Evolutionary conservation across 2,797 vertebrate species (phyloP), one percentile per base, ranked within the genome.

Genomic region (Harpagifer antarcticus): DNA sequence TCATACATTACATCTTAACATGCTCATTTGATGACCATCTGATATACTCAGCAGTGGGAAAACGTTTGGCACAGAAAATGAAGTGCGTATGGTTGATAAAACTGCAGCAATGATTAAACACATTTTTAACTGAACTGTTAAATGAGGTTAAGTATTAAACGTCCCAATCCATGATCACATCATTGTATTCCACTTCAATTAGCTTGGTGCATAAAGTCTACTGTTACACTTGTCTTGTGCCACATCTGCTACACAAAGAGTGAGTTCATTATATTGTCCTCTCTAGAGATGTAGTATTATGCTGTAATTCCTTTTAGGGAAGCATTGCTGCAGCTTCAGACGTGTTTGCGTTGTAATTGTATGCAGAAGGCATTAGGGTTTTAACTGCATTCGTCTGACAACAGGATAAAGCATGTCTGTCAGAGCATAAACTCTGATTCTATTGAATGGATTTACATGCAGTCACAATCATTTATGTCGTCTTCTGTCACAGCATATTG

Each of bases 361-460:
- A 79, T 47, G 57, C 76, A 61, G 74, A 57, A 81, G 57, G 76
- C 83, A 74, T 86, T 70, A 72, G 65, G 56, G 55, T 84, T 78
- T 87, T 89, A 82, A 91, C 88, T 74, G 72, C 72, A 59, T 77
- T 79, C 52, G 31, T 72, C 76, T 76, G 78, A 91, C 88, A 74
- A 89, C 87, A 78, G 74, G 72, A 82, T 89, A 77, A 83, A 74
- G 72, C 63, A 44, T 31, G 82, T 78, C 88, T 75, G 70, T 81
- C 73, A 27, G 68, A 2, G 44, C 71, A 50, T 72, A 68, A 76
- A 81, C 74, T 49, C 69, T 43, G 76, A 80, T 86, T 90, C 76
- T 76, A 65, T 83, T 85, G 81, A 67, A 70, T 60, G 84, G 88
- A 89, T 91, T 91, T 88, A 78, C 85, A 87, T 88, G 70, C 81